Conservation (phyloP, 2,113 vertebrate species). For the Serinus canaria region DNA sequence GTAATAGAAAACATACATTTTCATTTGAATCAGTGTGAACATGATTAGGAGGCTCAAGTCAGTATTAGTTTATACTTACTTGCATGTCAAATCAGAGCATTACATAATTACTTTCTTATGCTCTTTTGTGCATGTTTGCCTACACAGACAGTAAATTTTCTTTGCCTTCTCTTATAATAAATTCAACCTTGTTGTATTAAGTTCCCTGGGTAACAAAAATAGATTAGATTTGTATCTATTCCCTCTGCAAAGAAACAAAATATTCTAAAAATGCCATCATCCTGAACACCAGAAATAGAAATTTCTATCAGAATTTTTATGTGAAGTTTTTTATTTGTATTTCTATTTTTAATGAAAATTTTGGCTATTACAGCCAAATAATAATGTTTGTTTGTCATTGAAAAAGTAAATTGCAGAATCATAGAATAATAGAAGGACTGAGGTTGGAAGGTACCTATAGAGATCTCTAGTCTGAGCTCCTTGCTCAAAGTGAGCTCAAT, state of each 20-base stretch:
- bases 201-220: conserved; percentile 8
- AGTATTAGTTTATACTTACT: conserved; percentile 65
- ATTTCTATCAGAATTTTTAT: neutral
- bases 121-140: conserved; percentile 41
- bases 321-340: neutral
- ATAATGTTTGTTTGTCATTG: neutral
- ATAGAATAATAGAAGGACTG: neutral
- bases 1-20: conserved; percentile 63
- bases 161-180: conserved; percentile 1
- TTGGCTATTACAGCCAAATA: neutral
- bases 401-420: neutral
- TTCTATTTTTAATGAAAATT: neutral
- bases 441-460: neutral
- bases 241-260: neutral
- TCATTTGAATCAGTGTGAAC: conserved; percentile 65
- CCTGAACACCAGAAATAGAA: neutral
- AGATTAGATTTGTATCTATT: neutral
- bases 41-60: conserved; percentile 60
- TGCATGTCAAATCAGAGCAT: conserved; percentile 62
- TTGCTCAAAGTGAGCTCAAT: neutral
- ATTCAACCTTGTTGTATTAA: conserved; percentile 24
- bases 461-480: neutral
- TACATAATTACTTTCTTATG: conserved; percentile 62
- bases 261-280: neutral
- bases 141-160: conserved; percentile 40